Evolutionary conservation across 2,113 vertebrate species (phyloP).

Genomic region (Ophiodon elongatus): DNA sequence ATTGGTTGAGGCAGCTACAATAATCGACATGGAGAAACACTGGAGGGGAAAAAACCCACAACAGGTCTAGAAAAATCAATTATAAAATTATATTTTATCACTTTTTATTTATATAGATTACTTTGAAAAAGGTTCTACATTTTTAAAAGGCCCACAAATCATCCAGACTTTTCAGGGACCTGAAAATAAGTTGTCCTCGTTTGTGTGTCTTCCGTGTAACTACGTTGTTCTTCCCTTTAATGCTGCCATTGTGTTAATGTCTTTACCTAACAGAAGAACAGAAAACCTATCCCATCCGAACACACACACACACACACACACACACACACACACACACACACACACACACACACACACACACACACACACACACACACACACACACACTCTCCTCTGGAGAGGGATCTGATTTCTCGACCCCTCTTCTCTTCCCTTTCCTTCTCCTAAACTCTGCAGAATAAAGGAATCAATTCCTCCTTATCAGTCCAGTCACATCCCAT

Average conservation of each 20-base stretch:
- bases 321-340: neutral
- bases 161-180: neutral
- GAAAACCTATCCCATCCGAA: neutral
- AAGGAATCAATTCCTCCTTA: slow-evolving; percentile 61
- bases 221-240: neutral
- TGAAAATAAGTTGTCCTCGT: neutral
- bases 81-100: neutral
- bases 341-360: slow-evolving; percentile 15
- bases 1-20: neutral
- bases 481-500: slow-evolving; percentile 68
- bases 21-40: neutral
- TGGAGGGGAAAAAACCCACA: neutral
- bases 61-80: neutral
- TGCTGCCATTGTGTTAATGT: neutral
- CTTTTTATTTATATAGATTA: neutral
- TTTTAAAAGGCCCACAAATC: neutral
- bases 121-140: neutral
- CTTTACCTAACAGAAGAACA: neutral
- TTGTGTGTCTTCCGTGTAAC: neutral
- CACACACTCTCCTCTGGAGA: slow-evolving; percentile 24
- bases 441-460: slow-evolving; percentile 46
- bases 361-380: slow-evolving; percentile 31
- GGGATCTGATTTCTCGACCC: slow-evolving; percentile 49
- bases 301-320: slow-evolving; percentile 12
- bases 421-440: slow-evolving; percentile 44